Base-by-base conservation (phyloP, 2,113 vertebrate genomes). In the Cercocebus atys region DNA sequence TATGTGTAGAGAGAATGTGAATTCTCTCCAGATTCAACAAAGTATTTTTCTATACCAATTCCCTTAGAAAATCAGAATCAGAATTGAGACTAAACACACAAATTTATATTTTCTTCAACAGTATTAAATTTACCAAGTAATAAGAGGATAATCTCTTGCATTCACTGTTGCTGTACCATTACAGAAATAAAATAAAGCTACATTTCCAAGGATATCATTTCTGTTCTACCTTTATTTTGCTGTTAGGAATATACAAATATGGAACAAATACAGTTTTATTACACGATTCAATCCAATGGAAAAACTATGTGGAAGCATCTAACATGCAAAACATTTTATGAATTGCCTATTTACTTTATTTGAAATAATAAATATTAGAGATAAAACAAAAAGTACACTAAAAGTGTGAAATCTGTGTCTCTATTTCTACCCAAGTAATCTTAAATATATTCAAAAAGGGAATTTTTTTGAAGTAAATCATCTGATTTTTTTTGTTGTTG, bases 331-430 rank as follows among this genome's bases (percentile, higher is more conserved):
- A 92, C 50, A 97, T 98, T 87, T 97, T 96, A 97, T 82, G 25
- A 43, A 47, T 68, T 76, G 95, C 50, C 0, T 82, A 95, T 90
- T 80, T 64, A 83, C 66, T 95, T 84, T 66, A 59, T 94, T 98
- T 87, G 27, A 72, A 90, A 97, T 79, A 97, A 93, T 3, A 75
- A 40, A 2, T 94, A 95, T 32, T 94, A 85, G n/a, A 45, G 64
- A 96, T 70, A 94, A 93, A 94, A 43, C 80, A 90, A 86, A 64
- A 95, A 98, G 57, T 73, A 72, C 3, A 66, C 73, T 98, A 97
- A 94, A 93, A 82, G 79, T 91, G 17, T 91, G 68, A 96, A 96
- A 97, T 97, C 88, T 55, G 25, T 94, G 18, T 96, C 89, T 96
- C 61, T 93, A 93, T 90, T 96, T 55, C 84, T 96, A 95, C 27